Conservation (phyloP, 2,113 vertebrate species). For the Procavia capensis region DNA sequence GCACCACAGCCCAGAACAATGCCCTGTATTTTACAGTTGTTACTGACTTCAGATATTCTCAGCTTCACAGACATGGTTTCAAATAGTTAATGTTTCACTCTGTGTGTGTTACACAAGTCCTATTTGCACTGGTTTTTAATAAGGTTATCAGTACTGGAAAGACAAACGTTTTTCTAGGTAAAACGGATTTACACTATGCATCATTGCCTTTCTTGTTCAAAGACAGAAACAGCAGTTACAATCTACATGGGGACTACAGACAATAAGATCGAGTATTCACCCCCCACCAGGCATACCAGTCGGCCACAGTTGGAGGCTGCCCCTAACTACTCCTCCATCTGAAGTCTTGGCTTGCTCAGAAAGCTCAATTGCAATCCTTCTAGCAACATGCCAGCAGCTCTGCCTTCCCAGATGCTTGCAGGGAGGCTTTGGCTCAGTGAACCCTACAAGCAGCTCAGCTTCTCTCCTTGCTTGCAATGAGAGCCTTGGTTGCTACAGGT, state of each 20-base stretch:
- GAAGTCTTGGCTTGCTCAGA: not conserved
- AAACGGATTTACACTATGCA: slow-evolving; percentile 38
- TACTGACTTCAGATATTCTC: not conserved
- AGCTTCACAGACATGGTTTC: not conserved
- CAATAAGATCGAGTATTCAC: not conserved
- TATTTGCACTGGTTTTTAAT: slow-evolving; percentile 22
- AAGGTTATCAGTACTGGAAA: not conserved
- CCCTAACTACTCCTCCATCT: not conserved
- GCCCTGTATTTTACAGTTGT: not conserved
- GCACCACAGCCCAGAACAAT: not conserved
- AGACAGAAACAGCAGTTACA: not conserved
- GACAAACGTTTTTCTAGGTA: slow-evolving; percentile 31
- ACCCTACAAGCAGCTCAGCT: not conserved
- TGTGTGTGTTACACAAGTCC: not conserved
- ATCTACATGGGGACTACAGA: not conserved
- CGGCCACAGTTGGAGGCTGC: not conserved
- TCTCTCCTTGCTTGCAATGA: not conserved
- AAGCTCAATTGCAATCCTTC: not conserved
- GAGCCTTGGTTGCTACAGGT: not conserved
- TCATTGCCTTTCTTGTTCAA: not conserved
- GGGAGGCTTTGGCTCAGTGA: not conserved
- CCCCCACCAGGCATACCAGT: fast-evolving
- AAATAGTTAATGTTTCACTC: not conserved
- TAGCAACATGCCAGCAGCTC: not conserved
- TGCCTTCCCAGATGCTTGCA: not conserved